These are phyloP conservation scores for Strix occidentalis DNA, from an alignment of 2,797 vertebrate species.

Conservation along the genomic window DNA sequence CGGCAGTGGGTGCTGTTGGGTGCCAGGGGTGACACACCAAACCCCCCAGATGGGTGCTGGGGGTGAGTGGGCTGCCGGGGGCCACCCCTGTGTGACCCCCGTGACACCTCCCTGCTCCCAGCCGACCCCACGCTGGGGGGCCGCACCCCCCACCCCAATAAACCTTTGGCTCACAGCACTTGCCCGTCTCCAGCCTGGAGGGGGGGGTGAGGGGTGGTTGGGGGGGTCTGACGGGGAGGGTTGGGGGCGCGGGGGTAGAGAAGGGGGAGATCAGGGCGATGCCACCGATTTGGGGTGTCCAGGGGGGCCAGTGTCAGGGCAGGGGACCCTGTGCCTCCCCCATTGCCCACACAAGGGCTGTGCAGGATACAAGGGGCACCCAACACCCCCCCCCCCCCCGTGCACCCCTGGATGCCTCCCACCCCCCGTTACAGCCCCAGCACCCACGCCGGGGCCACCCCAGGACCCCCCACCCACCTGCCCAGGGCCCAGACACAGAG, in stretches of 20 bases:
- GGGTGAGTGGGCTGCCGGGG: neutral
- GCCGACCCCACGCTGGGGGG: neutral
- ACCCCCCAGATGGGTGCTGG: neutral
- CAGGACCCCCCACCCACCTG: neutral
- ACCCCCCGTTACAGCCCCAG: neutral
- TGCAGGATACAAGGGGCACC: neutral
- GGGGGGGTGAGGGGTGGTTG: accelerated
- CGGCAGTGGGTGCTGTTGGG: neutral
- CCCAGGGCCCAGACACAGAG: neutral
- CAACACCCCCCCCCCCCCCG: neutral
- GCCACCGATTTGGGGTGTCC: neutral
- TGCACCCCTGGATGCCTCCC: neutral
- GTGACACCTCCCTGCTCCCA: neutral
- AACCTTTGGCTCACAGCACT: neutral
- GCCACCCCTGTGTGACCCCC: no score
- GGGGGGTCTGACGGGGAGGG: no score
- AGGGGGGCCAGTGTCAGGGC: neutral
- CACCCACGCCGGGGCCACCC: neutral
- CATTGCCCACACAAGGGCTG: neutral
- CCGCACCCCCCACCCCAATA: neutral
- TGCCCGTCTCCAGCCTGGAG: neutral
- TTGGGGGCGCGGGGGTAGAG: neutral
- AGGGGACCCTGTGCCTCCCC: accelerated
- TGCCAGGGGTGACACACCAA: neutral
- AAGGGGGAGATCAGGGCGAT: no score